These are phyloP conservation scores for Iphiclides podalirius DNA, from an alignment of 2,888 invertebrate species.

Conservation along the genomic window DNA sequence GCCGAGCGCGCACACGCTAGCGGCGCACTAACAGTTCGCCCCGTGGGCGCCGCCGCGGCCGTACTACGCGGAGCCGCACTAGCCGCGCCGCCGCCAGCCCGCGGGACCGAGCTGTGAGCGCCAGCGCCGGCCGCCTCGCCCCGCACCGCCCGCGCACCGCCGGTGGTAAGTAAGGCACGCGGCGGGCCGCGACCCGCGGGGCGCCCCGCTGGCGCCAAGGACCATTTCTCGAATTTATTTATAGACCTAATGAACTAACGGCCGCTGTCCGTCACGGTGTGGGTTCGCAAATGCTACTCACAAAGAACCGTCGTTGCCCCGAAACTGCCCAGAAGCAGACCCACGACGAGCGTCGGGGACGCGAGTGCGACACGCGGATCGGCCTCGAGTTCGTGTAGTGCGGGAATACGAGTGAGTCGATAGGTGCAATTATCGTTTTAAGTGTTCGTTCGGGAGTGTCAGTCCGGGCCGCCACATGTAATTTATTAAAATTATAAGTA, in stretches of 20 bases:
- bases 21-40: constrained; percentile 82
- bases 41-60: constrained; percentile 86
- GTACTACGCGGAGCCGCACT: constrained; percentile 76
- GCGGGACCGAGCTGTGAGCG: constrained; percentile 49
- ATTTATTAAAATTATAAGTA: constrained; percentile 55
- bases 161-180: constrained; percentile 47
- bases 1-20: constrained; percentile 68
- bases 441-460: constrained; percentile 43
- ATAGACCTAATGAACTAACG: constrained; percentile 75
- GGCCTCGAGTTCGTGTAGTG: constrained; percentile 68
- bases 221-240: constrained; percentile 80
- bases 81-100: constrained; percentile 49
- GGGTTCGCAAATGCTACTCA: constrained; percentile 62
- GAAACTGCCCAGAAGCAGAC: constrained; percentile 43
- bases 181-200: constrained; percentile 31
- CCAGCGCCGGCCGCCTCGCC: constrained; percentile 38
- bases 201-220: constrained; percentile 62
- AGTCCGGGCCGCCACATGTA: constrained; percentile 42
- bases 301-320: too few species aligned
- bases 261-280: constrained; percentile 62
- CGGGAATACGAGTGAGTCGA: constrained; percentile 69
- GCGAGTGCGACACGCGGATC: constrained; percentile 71
- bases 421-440: constrained; percentile 77
- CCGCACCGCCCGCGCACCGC: constrained; percentile 48
- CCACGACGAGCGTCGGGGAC: constrained; percentile 65